Conservation (phyloP, 2,888 invertebrate genomes). For the Baronia brevicornis region DNA sequence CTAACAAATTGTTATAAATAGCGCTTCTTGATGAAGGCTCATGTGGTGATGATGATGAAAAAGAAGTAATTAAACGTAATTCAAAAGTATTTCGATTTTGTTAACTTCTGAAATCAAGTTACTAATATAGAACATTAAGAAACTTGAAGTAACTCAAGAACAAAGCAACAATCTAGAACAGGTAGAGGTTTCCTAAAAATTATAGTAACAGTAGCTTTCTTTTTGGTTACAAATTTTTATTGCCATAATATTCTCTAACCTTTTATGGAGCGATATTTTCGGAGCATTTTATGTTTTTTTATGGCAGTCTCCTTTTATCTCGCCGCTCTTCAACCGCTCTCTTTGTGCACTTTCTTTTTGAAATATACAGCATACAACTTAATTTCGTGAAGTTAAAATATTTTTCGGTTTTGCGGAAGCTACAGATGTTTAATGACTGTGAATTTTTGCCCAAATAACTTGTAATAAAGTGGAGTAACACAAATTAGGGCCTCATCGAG, state of each 20-base stretch:
- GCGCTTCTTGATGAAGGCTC: too few relatives aligned
- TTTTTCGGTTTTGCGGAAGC: slow-evolving; percentile 6
- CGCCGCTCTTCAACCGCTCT: slow-evolving; percentile 31
- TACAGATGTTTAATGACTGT: slow-evolving; percentile 14
- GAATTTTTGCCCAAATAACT: slow-evolving; percentile 14
- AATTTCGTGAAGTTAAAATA: slow-evolving; percentile 11
- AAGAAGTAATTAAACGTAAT: too few relatives aligned
- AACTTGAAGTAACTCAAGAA: slow-evolving; percentile 8
- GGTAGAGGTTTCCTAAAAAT: slow-evolving; percentile 21
- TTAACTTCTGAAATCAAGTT: slow-evolving; percentile 1
- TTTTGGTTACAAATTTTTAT: slow-evolving; percentile 38
- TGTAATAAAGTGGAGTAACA: slow-evolving; percentile 14
- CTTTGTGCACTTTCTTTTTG: slow-evolving; percentile 47
- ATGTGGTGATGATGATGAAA: too few relatives aligned
- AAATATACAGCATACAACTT: slow-evolving; percentile 21
- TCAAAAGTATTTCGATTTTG: too few relatives aligned
- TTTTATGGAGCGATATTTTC: slow-evolving; percentile 43
- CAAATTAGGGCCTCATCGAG: slow-evolving; percentile 13
- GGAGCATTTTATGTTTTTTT: slow-evolving; percentile 55
- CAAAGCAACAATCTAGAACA: slow-evolving; percentile 16
- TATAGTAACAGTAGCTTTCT: slow-evolving; percentile 49
- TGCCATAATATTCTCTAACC: slow-evolving; percentile 23
- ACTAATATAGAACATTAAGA: slow-evolving; percentile 13
- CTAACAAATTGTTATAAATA: too few relatives aligned
- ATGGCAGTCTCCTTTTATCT: slow-evolving; percentile 43